Percentiles rank a stretch among this genome's conserved stretches.
Evolutionary conservation across 2,113 vertebrate genomes (phyloP).

Genomic region (Amphiprion ocellaris): DNA sequence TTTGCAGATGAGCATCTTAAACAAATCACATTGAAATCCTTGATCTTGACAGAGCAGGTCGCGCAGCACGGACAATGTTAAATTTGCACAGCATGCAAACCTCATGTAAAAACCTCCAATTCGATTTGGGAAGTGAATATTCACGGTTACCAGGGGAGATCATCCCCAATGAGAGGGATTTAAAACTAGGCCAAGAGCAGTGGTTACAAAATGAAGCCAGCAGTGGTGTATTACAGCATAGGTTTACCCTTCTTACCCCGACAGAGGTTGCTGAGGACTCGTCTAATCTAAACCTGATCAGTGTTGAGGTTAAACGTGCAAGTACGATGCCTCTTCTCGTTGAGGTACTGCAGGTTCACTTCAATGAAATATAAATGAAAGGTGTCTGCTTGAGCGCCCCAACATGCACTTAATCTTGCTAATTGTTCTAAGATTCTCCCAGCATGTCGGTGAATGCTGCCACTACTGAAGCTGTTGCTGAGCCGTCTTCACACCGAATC

Average conservation of each 20-base stretch:
- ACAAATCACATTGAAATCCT: constrained; percentile 69
- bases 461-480: background rate
- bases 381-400: background rate
- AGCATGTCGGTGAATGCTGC: background rate
- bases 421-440: background rate
- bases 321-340: background rate
- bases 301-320: constrained; percentile 1
- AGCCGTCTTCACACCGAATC: constrained; percentile 1
- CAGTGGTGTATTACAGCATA: background rate
- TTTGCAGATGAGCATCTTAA: constrained; percentile 22
- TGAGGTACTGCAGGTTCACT: background rate
- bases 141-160: too few species aligned
- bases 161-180: background rate
- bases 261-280: background rate
- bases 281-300: constrained; percentile 6
- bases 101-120: constrained; percentile 62
- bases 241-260: background rate
- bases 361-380: constrained; percentile 29
- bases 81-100: constrained; percentile 73
- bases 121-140: background rate
- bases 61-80: background rate
- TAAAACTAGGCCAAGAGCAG: background rate
- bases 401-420: background rate
- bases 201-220: background rate
- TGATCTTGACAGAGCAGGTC: background rate